A percentile compares a stretch with the other conserved stretches of the same genome.
phyloP scores from a whole-genome alignment of 1,140 invertebrate genomes.

The Drosophila pectinifera region DNA sequence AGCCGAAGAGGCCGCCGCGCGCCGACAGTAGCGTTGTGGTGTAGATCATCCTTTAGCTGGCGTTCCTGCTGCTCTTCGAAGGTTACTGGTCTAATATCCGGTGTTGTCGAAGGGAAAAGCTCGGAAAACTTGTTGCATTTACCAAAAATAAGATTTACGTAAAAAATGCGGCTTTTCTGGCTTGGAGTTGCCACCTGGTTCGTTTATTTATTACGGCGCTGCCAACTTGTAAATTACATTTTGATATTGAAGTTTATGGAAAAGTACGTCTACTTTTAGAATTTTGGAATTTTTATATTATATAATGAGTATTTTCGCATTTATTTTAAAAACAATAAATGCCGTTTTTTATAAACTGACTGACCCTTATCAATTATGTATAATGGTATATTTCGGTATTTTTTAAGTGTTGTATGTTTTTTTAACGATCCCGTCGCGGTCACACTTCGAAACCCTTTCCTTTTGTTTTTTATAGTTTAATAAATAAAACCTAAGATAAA shows the following conservation, averaged over 20 bases:
- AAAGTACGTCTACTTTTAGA: too few relatives aligned
- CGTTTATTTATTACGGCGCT: background rate
- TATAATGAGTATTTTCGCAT: too few relatives aligned
- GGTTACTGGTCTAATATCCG: background rate
- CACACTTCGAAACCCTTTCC: slow-evolving; percentile 15
- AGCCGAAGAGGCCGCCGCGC: slow-evolving; percentile 70
- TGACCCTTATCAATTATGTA: too few relatives aligned
- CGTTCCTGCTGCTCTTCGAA: background rate
- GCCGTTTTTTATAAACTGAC: too few relatives aligned
- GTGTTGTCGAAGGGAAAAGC: slow-evolving; percentile 1
- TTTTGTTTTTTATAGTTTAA: slow-evolving; percentile 6
- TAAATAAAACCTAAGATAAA: slow-evolving; percentile 16
- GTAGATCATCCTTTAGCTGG: slow-evolving; percentile 62
- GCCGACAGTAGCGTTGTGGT: slow-evolving; percentile 65
- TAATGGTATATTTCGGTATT: background rate
- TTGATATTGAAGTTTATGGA: background rate
- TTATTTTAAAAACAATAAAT: too few relatives aligned
- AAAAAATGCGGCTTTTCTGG: slow-evolving; percentile 71
- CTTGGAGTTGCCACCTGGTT: slow-evolving; percentile 17
- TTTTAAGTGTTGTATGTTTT: too few relatives aligned
- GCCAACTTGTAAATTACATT: background rate
- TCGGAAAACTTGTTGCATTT: slow-evolving; percentile 69
- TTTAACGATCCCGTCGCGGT: background rate
- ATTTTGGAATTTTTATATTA: too few relatives aligned
- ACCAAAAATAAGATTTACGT: slow-evolving; percentile 62